Evolutionary conservation across 2,888 invertebrate species (phyloP).

Genomic region (Tetragnatha montana): DNA sequence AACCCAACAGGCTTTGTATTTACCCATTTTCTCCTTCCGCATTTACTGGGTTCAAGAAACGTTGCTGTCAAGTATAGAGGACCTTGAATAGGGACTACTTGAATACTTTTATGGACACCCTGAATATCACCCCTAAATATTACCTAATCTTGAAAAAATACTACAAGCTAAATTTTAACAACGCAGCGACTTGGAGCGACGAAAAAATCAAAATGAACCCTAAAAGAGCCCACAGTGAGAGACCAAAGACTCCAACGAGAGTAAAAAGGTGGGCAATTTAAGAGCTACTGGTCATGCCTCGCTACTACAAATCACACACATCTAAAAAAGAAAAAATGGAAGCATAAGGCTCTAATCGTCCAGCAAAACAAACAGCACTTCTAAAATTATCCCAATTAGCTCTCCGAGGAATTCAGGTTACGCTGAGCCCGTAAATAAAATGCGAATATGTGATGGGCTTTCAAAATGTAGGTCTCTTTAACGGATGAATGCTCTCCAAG

Average conservation of each 20-base stretch:
- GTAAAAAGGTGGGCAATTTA: not conserved
- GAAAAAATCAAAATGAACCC: too few species aligned
- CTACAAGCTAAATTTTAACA: too few species aligned
- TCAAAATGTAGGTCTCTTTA: slow-evolving; percentile 59
- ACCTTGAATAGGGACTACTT: too few species aligned
- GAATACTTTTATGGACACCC: too few species aligned
- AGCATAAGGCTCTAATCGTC: slow-evolving; percentile 10
- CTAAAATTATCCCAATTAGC: slow-evolving; percentile 67
- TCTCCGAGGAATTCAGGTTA: slow-evolving; percentile 60
- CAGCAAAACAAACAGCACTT: slow-evolving; percentile 38
- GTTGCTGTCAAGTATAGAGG: too few species aligned
- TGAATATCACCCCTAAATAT: too few species aligned
- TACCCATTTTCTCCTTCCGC: too few species aligned
- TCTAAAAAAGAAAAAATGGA: not conserved
- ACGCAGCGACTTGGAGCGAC: too few species aligned
- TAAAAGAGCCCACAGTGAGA: not conserved
- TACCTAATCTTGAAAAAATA: too few species aligned
- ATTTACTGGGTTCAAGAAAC: too few species aligned
- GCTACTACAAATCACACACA: slow-evolving; percentile 39
- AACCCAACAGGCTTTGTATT: too few species aligned
- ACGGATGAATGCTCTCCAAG: slow-evolving; percentile 54
- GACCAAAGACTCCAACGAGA: not conserved
- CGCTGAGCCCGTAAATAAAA: slow-evolving; percentile 61
- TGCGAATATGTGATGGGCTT: slow-evolving; percentile 53
- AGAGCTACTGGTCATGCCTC: slow-evolving; percentile 41